These are phyloP conservation scores for Nestor notabilis DNA, from an alignment of 2,113 vertebrate species.

Conservation along the genomic window DNA sequence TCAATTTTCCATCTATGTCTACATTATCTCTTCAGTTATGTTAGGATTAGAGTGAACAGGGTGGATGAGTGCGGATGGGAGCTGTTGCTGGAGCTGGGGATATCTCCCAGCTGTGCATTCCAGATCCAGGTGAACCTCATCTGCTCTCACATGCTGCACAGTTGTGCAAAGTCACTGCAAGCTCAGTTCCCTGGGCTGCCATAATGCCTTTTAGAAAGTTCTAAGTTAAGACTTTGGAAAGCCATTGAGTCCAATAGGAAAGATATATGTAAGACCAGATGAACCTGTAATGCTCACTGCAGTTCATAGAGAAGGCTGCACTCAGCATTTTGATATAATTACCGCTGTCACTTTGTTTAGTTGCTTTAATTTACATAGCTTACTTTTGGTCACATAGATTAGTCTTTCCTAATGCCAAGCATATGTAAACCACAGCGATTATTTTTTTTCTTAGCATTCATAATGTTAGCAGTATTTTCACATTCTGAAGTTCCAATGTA, in stretches of 20 bases:
- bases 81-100: background rate
- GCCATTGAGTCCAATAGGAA: background rate
- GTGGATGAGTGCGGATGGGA: background rate
- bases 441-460: background rate
- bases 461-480: background rate
- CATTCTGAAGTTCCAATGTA: background rate
- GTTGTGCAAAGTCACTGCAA: background rate
- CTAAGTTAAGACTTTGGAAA: background rate
- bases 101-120: slow-evolving; percentile 17
- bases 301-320: background rate
- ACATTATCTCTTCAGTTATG: background rate
- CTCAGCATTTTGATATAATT: background rate
- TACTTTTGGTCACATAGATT: background rate
- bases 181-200: background rate
- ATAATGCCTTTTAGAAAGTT: background rate
- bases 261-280: background rate
- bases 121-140: background rate
- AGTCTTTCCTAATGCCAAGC: background rate
- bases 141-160: background rate
- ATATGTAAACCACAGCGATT: background rate
- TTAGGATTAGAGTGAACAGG: background rate
- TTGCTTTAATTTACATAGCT: background rate
- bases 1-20: background rate
- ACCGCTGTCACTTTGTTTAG: background rate
- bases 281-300: background rate